Percentiles rank a stretch among this genome's conserved stretches.
These are phyloP conservation scores for Oscheius sp. DNA, from an alignment of 1,140 invertebrate genomes.

Conservation along the genomic window DNA sequence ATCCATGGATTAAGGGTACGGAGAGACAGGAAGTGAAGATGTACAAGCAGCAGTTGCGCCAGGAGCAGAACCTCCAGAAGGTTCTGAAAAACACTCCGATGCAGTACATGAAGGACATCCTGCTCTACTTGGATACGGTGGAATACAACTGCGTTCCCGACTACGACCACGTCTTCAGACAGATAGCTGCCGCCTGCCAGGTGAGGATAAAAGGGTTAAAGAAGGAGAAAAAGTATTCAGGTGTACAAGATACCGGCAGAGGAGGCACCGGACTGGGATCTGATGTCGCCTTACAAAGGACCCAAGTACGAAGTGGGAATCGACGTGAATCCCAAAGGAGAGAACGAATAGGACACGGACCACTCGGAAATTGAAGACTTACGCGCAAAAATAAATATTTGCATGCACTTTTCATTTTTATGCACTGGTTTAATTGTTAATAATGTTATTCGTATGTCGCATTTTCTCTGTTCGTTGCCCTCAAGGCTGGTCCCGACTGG, in stretches of 20 bases:
- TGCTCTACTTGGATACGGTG: slow-evolving; percentile 14
- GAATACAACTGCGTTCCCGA: slow-evolving; percentile 19
- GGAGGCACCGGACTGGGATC: slow-evolving; percentile 26
- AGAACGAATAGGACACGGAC: background rate
- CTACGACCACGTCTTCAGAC: slow-evolving; percentile 24
- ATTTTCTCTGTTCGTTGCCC: too few relatives aligned
- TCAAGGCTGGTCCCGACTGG: too few relatives aligned
- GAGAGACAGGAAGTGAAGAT: slow-evolving; percentile 12
- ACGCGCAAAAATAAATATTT: background rate
- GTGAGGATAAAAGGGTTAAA: slow-evolving; percentile 1
- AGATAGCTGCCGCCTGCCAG: background rate
- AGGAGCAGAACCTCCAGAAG: background rate
- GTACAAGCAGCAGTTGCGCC: slow-evolving; percentile 2
- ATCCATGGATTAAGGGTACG: background rate
- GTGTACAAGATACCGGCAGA: background rate
- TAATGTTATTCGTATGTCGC: too few relatives aligned
- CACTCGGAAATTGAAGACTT: background rate
- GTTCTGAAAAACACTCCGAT: background rate
- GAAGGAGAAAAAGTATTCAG: background rate
- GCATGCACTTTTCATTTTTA: too few relatives aligned
- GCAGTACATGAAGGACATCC: slow-evolving; percentile 11
- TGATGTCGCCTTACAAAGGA: background rate
- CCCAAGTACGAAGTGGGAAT: background rate
- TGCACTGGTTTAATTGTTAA: too few relatives aligned
- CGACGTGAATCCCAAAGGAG: slow-evolving; percentile 1